phyloP scores from a whole-genome alignment of 1,140 invertebrate species.

The Micrasema minimum region DNA sequence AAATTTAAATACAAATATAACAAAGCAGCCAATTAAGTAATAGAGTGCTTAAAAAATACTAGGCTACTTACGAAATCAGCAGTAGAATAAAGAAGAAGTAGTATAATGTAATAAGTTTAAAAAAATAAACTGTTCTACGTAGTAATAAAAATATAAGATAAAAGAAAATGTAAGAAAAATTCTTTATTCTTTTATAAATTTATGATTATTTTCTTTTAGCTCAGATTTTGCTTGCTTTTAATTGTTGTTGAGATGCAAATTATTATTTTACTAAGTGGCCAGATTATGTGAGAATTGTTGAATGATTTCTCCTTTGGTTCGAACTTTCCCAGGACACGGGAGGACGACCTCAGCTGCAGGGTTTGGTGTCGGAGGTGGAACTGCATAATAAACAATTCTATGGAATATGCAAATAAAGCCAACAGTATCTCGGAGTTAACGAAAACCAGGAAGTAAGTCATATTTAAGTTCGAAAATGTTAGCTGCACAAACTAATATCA shows the following conservation, averaged over 20 bases:
- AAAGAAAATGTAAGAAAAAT: too few relatives aligned
- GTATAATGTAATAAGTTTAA: background rate
- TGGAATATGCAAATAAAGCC: background rate
- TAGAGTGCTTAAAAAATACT: slow-evolving; percentile 1
- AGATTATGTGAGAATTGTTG: slow-evolving; percentile 56
- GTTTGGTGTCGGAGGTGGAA: slow-evolving; percentile 44
- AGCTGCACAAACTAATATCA: slow-evolving; percentile 17
- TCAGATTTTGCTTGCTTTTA: too few relatives aligned
- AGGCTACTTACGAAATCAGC: slow-evolving; percentile 22
- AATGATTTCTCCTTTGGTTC: slow-evolving; percentile 57
- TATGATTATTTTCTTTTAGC: too few relatives aligned
- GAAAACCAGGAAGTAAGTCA: background rate
- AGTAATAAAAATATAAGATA: background rate
- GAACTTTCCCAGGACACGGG: slow-evolving; percentile 63
- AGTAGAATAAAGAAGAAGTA: slow-evolving; percentile 16
- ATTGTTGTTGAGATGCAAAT: background rate
- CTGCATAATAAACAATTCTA: slow-evolving; percentile 45
- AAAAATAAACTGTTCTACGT: too few relatives aligned
- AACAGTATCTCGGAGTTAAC: background rate
- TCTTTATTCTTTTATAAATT: too few relatives aligned
- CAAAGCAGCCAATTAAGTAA: background rate
- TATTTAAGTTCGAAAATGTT: too few relatives aligned
- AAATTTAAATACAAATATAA: background rate
- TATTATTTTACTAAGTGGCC: slow-evolving; percentile 54
- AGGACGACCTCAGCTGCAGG: slow-evolving; percentile 59